Percentiles rank a stretch among this genome's conserved stretches.
phyloP scores from a whole-genome alignment of 2,888 invertebrate species.

The Hypomecis punctinalis region DNA sequence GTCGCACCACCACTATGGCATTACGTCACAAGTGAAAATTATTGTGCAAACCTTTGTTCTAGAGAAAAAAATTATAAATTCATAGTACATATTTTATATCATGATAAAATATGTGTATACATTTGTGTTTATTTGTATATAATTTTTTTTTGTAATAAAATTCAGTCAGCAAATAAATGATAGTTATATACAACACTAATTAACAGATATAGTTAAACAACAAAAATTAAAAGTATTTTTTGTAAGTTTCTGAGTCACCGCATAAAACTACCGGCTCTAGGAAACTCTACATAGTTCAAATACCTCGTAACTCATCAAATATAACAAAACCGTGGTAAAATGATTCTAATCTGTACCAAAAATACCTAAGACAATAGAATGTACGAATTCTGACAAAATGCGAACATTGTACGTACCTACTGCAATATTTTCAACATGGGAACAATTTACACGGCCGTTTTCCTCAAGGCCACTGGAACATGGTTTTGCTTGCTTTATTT shows the following conservation, averaged over 20 bases:
- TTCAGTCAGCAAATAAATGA: too few species aligned
- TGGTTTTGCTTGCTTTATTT: slow-evolving; percentile 2
- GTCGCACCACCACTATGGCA: too few species aligned
- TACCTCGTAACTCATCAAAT: slow-evolving; percentile 27
- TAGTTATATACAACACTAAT: too few species aligned
- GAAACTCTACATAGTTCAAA: slow-evolving; percentile 18
- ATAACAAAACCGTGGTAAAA: slow-evolving; percentile 41
- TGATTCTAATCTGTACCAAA: slow-evolving; percentile 41
- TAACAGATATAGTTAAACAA: too few species aligned
- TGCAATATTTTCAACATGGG: slow-evolving; percentile 33
- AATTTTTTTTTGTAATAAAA: too few species aligned
- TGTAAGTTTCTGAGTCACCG: background rate
- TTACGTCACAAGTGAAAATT: too few species aligned
- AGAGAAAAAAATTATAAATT: too few species aligned
- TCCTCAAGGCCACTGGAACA: slow-evolving; percentile 37
- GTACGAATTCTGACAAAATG: slow-evolving; percentile 34
- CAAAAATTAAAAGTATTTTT: background rate
- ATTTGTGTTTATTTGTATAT: too few species aligned
- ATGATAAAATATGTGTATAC: too few species aligned
- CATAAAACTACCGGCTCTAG: background rate
- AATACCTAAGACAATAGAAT: slow-evolving; percentile 40
- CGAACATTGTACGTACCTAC: slow-evolving; percentile 21
- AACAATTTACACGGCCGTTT: slow-evolving; percentile 36
- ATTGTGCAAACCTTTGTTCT: too few species aligned
- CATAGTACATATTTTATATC: too few species aligned